Conservation (phyloP, 2,797 vertebrate species). For the Acanthopagrus latus region DNA sequence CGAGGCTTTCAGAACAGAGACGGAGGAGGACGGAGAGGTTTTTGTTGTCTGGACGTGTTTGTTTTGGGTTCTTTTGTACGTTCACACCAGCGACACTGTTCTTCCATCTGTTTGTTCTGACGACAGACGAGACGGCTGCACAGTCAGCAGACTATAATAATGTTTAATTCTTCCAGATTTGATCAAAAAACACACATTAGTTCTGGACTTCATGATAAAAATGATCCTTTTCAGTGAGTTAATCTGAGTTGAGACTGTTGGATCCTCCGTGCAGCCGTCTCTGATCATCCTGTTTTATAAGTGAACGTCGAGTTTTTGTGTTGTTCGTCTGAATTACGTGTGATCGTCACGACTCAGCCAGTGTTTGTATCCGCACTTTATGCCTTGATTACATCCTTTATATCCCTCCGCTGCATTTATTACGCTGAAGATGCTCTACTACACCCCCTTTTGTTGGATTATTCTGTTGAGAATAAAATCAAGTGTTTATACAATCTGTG, state of each 20-base stretch:
- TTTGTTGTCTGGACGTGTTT: conserved; percentile 9
- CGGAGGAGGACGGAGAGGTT: not conserved
- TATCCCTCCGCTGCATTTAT: conserved; percentile 41
- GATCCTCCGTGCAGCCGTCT: conserved; percentile 34
- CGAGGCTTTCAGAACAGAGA: not conserved
- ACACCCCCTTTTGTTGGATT: conserved; percentile 44
- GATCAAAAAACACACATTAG: not conserved
- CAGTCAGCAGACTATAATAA: not conserved
- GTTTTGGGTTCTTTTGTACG: not conserved
- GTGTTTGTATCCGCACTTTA: conserved; percentile 72
- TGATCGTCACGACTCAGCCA: conserved; percentile 24
- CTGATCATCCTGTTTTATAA: not conserved
- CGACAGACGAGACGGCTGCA: conserved; percentile 18
- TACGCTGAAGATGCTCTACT: conserved; percentile 37
- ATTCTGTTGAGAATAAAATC: conserved; percentile 75
- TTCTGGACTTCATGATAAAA: not conserved
- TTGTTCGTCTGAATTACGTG: conserved; percentile 33
- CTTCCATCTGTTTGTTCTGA: conserved; percentile 23
- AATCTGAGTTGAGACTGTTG: not conserved
- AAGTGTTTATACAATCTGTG: conserved; percentile 67
- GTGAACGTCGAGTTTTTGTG: not conserved
- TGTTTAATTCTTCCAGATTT: not conserved
- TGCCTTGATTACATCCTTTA: conserved; percentile 10
- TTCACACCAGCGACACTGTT: not conserved
- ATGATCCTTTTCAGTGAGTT: not conserved